A percentile compares a stretch with the other conserved stretches of the same genome.
phyloP scores from a whole-genome alignment of 2,113 vertebrate species.

The Dasypus novemcinctus region DNA sequence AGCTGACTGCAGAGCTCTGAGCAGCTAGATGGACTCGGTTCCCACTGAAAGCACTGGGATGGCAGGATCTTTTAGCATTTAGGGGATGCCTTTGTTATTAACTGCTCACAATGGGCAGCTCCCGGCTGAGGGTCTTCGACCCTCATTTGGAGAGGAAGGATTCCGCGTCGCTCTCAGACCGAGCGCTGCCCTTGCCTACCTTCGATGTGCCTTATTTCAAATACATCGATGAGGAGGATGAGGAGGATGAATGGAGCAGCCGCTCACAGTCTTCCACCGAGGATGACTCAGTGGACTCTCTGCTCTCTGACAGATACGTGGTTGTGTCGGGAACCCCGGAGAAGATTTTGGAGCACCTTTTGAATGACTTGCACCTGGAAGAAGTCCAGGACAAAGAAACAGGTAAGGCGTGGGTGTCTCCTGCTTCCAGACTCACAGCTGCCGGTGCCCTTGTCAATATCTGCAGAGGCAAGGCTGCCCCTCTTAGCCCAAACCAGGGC shows the following conservation, averaged over 20 bases:
- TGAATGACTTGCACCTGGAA: slow-evolving; percentile 92
- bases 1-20: slow-evolving; percentile 85
- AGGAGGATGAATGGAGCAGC: slow-evolving; percentile 93
- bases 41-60: slow-evolving; percentile 76
- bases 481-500: not conserved
- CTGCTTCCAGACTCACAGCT: not conserved
- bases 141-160: slow-evolving; percentile 84
- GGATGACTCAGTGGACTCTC: slow-evolving; percentile 91
- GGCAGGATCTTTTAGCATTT: slow-evolving; percentile 75
- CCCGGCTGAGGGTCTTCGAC: slow-evolving; percentile 85
- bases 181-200: slow-evolving; percentile 89
- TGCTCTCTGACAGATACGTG: slow-evolving; percentile 95
- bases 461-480: not conserved
- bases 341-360: slow-evolving; percentile 96
- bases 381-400: slow-evolving; percentile 93
- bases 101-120: slow-evolving; percentile 88
- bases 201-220: slow-evolving; percentile 99
- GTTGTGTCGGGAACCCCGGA: slow-evolving; percentile 95
- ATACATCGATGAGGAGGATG: slow-evolving; percentile 97
- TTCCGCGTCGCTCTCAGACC: slow-evolving; percentile 84
- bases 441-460: not conserved
- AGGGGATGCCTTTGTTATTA: slow-evolving; percentile 81
- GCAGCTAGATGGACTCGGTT: slow-evolving; percentile 83
- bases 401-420: slow-evolving; percentile 84
- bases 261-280: slow-evolving; percentile 95